phyloP scores from a whole-genome alignment of 1,140 invertebrate genomes.

The Drosophila ohnishii region DNA sequence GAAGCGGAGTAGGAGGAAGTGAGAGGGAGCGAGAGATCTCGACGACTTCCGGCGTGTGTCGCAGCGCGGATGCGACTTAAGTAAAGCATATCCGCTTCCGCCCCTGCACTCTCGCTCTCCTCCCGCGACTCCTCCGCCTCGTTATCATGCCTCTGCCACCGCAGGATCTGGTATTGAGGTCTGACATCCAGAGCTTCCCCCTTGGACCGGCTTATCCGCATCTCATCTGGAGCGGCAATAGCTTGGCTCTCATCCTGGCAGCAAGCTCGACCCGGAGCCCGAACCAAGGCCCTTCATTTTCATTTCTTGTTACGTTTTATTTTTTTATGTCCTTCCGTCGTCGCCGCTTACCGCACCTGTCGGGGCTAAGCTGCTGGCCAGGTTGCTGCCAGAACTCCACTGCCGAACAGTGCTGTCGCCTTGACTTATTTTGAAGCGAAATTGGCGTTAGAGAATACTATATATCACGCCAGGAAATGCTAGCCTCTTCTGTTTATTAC shows the following conservation, averaged over 20 bases:
- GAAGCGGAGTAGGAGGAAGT: not conserved
- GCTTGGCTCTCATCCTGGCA: constrained; percentile 61
- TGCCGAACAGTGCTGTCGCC: not conserved
- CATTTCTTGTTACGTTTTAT: constrained; percentile 75
- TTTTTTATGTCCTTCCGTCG: constrained; percentile 74
- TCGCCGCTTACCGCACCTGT: constrained; percentile 61
- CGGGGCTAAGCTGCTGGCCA: constrained; percentile 69
- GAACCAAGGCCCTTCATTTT: constrained; percentile 66
- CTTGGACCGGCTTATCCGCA: constrained; percentile 27
- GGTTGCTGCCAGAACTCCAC: constrained; percentile 38
- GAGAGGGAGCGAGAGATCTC: constrained; percentile 39
- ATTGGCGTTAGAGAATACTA: not conserved
- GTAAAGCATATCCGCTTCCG: constrained; percentile 82
- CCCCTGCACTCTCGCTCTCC: constrained; percentile 40
- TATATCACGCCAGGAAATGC: not conserved
- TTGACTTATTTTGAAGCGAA: not conserved
- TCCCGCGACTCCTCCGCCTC: not conserved
- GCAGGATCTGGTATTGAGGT: constrained; percentile 47
- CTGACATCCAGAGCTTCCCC: constrained; percentile 61
- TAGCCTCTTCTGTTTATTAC: too few species aligned
- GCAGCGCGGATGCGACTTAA: constrained; percentile 78
- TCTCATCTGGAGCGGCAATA: constrained; percentile 67
- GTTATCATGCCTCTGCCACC: constrained; percentile 24
- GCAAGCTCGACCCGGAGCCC: constrained; percentile 8
- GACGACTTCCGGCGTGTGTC: constrained; percentile 78